These are phyloP conservation scores for Ariolimax columbianus DNA, from an alignment of 2,888 invertebrate genomes.

Conservation along the genomic window DNA sequence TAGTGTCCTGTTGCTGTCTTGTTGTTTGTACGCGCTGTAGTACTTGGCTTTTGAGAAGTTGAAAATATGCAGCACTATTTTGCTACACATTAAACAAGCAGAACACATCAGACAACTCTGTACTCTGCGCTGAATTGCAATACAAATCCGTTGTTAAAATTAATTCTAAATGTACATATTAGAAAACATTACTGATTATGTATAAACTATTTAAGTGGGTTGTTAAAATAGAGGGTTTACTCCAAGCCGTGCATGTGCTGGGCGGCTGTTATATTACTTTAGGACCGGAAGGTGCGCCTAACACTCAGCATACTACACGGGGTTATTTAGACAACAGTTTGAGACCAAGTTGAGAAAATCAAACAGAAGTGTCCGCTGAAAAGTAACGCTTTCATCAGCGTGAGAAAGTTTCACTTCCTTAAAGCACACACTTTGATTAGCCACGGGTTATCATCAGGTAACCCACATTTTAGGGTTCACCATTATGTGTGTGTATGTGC, in stretches of 20 bases:
- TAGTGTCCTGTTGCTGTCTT: too few species aligned
- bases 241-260: background rate
- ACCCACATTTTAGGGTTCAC: too few species aligned
- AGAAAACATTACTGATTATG: too few species aligned
- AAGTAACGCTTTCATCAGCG: background rate
- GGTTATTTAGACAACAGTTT: constrained; percentile 31
- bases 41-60: too few species aligned
- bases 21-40: too few species aligned
- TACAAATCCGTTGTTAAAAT: too few species aligned
- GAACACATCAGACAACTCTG: too few species aligned
- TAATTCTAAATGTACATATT: too few species aligned
- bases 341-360: background rate
- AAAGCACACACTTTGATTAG: background rate
- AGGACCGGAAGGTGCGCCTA: background rate
- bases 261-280: background rate
- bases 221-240: background rate
- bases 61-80: too few species aligned
- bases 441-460: background rate
- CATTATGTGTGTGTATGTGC: too few species aligned
- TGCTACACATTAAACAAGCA: too few species aligned
- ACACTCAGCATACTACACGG: background rate
- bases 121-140: too few species aligned
- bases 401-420: background rate
- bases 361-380: constrained; percentile 18
- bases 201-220: background rate